phyloP scores from a whole-genome alignment of 2,888 invertebrate genomes.

The Liopterus haemorrhoidalis region DNA sequence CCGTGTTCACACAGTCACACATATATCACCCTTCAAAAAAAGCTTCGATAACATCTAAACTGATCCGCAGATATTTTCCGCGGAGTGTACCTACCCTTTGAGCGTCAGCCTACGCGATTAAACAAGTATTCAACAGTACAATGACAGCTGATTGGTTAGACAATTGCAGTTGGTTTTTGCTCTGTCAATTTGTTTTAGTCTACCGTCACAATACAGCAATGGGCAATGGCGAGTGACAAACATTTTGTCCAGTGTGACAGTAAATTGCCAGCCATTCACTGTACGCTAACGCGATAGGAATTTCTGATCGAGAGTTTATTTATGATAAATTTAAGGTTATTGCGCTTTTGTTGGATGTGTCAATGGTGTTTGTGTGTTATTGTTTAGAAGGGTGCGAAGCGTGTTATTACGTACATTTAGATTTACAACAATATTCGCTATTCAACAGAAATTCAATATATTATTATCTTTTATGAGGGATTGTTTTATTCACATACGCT shows the following conservation, averaged over 20 bases:
- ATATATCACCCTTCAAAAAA: no score
- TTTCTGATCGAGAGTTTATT: constrained; percentile 44
- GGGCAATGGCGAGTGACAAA: constrained; percentile 41
- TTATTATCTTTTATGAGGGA: no score
- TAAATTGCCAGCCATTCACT: constrained; percentile 45
- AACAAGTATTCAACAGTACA: constrained; percentile 42
- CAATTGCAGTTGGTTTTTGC: constrained; percentile 46
- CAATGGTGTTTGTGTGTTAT: no score
- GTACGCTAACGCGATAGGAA: constrained; percentile 42
- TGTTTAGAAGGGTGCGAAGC: no score
- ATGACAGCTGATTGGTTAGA: constrained; percentile 47
- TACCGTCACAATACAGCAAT: constrained; percentile 39
- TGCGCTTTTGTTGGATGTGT: constrained; percentile 33
- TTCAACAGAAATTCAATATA: no score
- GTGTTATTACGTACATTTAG: no score
- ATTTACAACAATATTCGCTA: no score
- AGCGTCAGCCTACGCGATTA: constrained; percentile 39
- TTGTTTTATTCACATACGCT: no score
- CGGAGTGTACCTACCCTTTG: no score
- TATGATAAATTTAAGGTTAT: constrained; percentile 39
- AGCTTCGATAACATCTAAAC: no score
- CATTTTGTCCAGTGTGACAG: constrained; percentile 40
- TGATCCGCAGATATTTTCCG: no score
- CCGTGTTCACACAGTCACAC: no score
- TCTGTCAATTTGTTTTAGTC: constrained; percentile 48